phyloP scores from a whole-genome alignment of 30 jellyfish, hydroid and myxozoan species.

The Pelagia noctiluca region DNA sequence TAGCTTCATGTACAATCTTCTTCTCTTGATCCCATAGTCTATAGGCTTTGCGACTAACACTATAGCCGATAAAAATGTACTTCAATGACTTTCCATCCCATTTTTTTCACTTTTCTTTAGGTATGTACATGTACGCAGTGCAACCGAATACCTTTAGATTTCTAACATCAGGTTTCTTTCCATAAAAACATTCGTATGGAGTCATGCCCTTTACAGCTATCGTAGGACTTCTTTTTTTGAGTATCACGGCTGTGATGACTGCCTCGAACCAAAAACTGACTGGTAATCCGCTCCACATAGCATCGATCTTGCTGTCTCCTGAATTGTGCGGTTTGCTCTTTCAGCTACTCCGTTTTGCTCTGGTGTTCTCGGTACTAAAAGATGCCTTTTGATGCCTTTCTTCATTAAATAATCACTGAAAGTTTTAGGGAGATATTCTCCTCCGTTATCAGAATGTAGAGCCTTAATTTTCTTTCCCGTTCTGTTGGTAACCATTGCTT shows the following conservation, averaged over 20 bases:
- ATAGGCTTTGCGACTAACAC: slow-evolving; percentile 28
- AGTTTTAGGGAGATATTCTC: slow-evolving; percentile 69
- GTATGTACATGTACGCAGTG: slow-evolving; percentile 43
- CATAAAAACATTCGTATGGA: slow-evolving; percentile 39
- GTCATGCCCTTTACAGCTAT: slow-evolving; percentile 37
- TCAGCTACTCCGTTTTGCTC: slow-evolving; percentile 82
- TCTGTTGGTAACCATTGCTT: slow-evolving; percentile 38
- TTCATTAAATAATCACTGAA: slow-evolving; percentile 39
- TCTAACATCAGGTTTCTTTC: slow-evolving; percentile 51
- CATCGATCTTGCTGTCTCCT: slow-evolving; percentile 65
- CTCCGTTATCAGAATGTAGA: slow-evolving; percentile 73
- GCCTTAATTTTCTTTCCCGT: slow-evolving; percentile 44
- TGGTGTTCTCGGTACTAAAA: slow-evolving; percentile 60
- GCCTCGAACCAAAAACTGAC: slow-evolving; percentile 72
- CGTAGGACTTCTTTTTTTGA: slow-evolving; percentile 53
- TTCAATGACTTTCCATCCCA: slow-evolving; percentile 31
- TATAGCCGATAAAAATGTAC: slow-evolving; percentile 60
- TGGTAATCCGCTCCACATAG: slow-evolving; percentile 48
- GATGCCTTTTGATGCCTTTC: slow-evolving; percentile 67
- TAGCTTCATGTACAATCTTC: background rate
- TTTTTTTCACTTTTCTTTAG: slow-evolving; percentile 14
- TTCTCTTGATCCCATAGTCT: slow-evolving; percentile 24
- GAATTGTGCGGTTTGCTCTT: slow-evolving; percentile 64
- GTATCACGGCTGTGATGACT: slow-evolving; percentile 28
- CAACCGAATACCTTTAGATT: slow-evolving; percentile 56